Conservation (phyloP, 2,888 invertebrate species). For the Drosophila rubida region DNA sequence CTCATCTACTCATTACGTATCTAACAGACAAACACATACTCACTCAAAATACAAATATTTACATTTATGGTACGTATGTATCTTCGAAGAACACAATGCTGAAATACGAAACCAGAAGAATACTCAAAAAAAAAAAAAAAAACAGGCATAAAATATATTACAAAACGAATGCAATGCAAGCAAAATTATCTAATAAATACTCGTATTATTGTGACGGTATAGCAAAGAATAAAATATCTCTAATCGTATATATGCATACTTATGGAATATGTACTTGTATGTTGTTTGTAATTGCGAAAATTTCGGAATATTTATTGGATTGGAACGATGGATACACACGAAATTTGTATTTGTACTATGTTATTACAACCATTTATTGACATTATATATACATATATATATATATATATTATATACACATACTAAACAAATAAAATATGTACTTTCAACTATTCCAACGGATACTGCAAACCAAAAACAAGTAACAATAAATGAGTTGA, state of each 20-base stretch:
- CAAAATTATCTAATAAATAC: slow-evolving; percentile 63
- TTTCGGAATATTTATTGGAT: slow-evolving; percentile 24
- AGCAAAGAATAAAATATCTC: slow-evolving; percentile 36
- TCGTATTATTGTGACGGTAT: slow-evolving; percentile 73
- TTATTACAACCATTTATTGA: slow-evolving; percentile 49
- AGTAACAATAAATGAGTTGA: slow-evolving; percentile 77
- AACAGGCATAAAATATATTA: slow-evolving; percentile 18
- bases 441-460: slow-evolving; percentile 59
- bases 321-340: slow-evolving; percentile 13
- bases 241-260: slow-evolving; percentile 15
- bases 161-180: slow-evolving; percentile 33
- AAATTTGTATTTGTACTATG: slow-evolving; percentile 10
- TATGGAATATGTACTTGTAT: slow-evolving; percentile 50
- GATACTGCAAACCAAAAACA: slow-evolving; percentile 47
- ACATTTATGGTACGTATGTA: not conserved
- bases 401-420: slow-evolving; percentile 8
- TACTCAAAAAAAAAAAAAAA: no score
- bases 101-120: slow-evolving; percentile 33
- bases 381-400: slow-evolving; percentile 44
- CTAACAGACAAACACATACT: slow-evolving; percentile 33
- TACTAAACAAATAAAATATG: slow-evolving; percentile 30
- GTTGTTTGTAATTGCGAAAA: slow-evolving; percentile 70
- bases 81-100: slow-evolving; percentile 43
- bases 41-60: slow-evolving; percentile 11
- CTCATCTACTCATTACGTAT: slow-evolving; percentile 16